phyloP scores from a whole-genome alignment of 2,888 invertebrate genomes.

The Chalcosyrphus nemorum region DNA sequence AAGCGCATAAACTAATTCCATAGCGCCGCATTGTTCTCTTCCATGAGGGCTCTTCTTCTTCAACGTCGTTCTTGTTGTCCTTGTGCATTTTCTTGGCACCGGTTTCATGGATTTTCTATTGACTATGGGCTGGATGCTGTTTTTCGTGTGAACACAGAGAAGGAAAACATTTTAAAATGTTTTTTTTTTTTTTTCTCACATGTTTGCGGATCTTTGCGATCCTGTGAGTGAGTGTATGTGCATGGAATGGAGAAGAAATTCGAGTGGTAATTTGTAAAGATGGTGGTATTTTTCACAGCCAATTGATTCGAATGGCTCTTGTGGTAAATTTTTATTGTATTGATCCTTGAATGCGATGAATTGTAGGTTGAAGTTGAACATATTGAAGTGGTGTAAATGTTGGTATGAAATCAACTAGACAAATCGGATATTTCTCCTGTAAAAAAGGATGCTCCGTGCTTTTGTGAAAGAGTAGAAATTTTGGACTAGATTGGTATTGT shows the following conservation, averaged over 20 bases:
- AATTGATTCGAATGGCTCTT: conserved; percentile 69
- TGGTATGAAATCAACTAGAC: conserved; percentile 36
- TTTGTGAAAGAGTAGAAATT: not conserved
- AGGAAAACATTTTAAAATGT: not conserved
- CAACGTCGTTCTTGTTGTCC: not conserved
- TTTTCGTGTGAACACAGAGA: not conserved
- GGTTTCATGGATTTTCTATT: conserved; percentile 14
- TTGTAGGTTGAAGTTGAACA: not conserved
- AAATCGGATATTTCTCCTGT: conserved; percentile 29
- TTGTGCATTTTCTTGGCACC: conserved; percentile 46
- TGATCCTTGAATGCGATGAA: conserved; percentile 53
- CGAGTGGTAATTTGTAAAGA: conserved; percentile 51
- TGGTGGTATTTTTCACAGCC: conserved; percentile 60
- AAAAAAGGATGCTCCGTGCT: not conserved
- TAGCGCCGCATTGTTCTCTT: conserved; percentile 1
- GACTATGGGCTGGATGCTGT: not conserved
- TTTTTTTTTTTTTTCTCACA: not conserved
- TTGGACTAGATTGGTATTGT: not conserved
- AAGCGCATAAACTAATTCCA: conserved; percentile 23
- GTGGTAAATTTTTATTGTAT: conserved; percentile 68
- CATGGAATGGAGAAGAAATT: conserved; percentile 29
- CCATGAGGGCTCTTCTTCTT: not conserved
- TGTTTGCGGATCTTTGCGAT: not conserved
- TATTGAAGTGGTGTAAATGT: not conserved
- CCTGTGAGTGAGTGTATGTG: not conserved